Evolutionary conservation across 2,888 invertebrate genomes (phyloP), one percentile per base, ranked within the genome.

Genomic region (Lasioglossum lativentre): DNA sequence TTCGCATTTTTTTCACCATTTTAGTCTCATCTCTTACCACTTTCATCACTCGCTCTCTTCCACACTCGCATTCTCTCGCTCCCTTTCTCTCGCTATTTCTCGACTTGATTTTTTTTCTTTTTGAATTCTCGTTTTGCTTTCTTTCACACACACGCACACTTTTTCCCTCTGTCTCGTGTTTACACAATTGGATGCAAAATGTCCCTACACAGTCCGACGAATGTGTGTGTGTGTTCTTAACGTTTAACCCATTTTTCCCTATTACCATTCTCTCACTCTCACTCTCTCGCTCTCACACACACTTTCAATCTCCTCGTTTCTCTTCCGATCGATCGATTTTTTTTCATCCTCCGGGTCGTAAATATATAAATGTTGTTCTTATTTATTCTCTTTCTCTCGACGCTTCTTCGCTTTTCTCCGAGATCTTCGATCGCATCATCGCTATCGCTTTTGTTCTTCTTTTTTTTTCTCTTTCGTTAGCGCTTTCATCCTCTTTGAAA

Each of bases 171-270:
- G 80, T 90, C 85, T 83, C 75, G 85, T 90, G 82, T 83, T 89
- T 94, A 94, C 93, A 94, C 94, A 94, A 94, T 95, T 94, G 94
- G 56, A 94, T 94, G 94, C 94, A 94, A 95, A 94, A 94, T 94
- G 93, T 94, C 94, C 93, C 94, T 94, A 93, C 94, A 89, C 91
- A 92, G 93, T 94, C 93, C 94, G 94, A 94, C 94, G 94, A 94
- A 94, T 93, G 92, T 94, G 93, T 94, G 93, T 92, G 93, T 92
- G 86, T 88, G 82, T 90, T 68, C 68, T 63, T 63, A 63, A 85
- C 87, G 85, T 87, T 86, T 86, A 83, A 80, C 86, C 89, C 82
- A 89, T 82, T 71, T 82, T 76, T 85, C 82, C 76, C 12, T 68
- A 12, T 38, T 0, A 4, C 10, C 38, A 38, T 38, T 38, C 68